Base-by-base conservation (phyloP, 2,113 vertebrate genomes). In the Struthio camelus region DNA sequence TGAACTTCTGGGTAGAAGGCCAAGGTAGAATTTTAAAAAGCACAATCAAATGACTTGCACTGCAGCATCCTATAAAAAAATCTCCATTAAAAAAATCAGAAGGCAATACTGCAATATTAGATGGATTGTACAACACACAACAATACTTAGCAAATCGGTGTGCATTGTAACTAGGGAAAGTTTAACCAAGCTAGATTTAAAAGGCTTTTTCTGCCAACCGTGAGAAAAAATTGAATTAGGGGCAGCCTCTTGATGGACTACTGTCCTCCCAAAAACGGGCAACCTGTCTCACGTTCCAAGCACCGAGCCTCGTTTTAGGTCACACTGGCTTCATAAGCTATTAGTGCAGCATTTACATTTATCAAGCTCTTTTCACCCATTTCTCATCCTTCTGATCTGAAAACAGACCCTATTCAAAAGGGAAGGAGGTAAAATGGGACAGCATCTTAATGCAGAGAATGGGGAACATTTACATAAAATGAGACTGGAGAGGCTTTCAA, bases 281-380 rank as follows among this genome's bases (percentile, higher is more conserved):
- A 72, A 25, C 42, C 38, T 28, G 7, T 25, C 62, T 70, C 44
- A 28, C 11, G 2, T 4, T 19, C 16, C 76, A 54, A 51, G 50
- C 59, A 27, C 4, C 0, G 62, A 53, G 11, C 32, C 32, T n/a
- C 10, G n/a, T 18, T 25, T 65, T n/a, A 2, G 0, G 5, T 82
- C 78, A 79, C 27, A 38, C 8, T 14, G 65, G 38, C 13, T 54
- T 44, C 20, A 36, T 7, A 18, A 64, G 6, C 38, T 44, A 44
- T 73, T 10, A 17, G 24, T 22, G 51, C 38, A 56, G 11, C 24
- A 50, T n/a, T 84, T 65, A 46, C 30, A 64, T 30, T 38, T 46
- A 14, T 25, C 50, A 53, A 67, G 51, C 66, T 62, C 65, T 64
- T 84, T 77, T 64, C 61, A 38, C 7, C 11, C n/a, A 27, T 76